Evolutionary conservation across 1,140 invertebrate species (phyloP), one percentile per base, ranked within the genome.

Genomic region (Saccostrea cuccullata): DNA sequence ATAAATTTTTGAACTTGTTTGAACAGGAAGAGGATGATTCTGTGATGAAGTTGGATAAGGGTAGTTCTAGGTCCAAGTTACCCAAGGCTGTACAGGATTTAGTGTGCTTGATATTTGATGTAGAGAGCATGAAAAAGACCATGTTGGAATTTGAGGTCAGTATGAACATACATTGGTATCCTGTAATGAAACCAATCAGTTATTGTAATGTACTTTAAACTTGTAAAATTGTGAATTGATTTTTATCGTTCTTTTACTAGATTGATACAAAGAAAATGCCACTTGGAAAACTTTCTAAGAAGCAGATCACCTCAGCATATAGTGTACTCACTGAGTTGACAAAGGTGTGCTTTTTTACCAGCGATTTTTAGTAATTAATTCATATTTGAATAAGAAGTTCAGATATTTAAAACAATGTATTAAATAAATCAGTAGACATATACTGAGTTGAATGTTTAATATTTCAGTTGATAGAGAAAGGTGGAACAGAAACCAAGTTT

Each of bases 221-320:
- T 36, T 36, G 30, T 36, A 36, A 36, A 36, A 6, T 47, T 8
- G 47, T 47, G 47, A 47, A 47, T 47, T 47, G 1, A 2, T 47
- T 47, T 47, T 47, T 47, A 0, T 8, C 0, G 13, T 85, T 84
- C 90, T 23, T 84, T 85, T 91, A 88, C 86, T 91, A 97, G 96
- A 96, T 99, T 91, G 98, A 99, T 95, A 96, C 98, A 90, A 98
- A 98, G 84, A 99, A 99, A 95, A 99, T 99, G 98, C 99, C 99
- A 0, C 95, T 99, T 2, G 99, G 98, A 77, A 99, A 99, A 96
- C 94, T 99, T 0, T 99, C 98, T 15, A 97, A 97, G 92, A 97
- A 97, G 89, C 98, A 99, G 95, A 97, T 99, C 60, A 96, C 97
- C 92, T 96, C 96, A 82, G 98, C 98, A 0, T 99, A 98, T 93